Evolutionary conservation across 2,797 vertebrate genomes (phyloP), one percentile per base, ranked within the genome.

Genomic region (Margarornis squamiger): DNA sequence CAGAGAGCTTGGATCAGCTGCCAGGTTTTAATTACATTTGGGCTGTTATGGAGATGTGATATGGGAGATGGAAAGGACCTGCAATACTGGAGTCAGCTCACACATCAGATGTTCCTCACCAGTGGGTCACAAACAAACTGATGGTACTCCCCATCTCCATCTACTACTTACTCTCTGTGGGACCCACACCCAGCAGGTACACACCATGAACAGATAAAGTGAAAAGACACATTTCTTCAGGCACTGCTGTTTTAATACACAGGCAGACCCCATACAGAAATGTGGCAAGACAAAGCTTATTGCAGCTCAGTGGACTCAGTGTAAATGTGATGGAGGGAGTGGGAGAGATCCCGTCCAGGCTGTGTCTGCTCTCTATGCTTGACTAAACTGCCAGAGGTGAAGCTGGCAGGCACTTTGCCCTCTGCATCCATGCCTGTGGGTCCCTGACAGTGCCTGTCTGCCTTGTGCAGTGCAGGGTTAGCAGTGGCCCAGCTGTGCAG

Each of bases 11-110:
- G 57, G 34, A 85, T 49, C 76, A 87, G 90, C 87, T 93, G 79
- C 85, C 79, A 92, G 38, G 45, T 78, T 88, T 84, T 94, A 92
- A 92, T 95, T 77, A 88, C 3, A 1, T 80, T 92, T 67, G 62
- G 45, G 73, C 76, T 85, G 61, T 82, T 66, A n/a, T 0, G 8
- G 83, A 91, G 73, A 66, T 91, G 43, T 55, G n/a, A 46, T 11
- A 19, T 2, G 24, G 49, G 62, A 84, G 66, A 32, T 20, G 23
- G 73, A 62, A 73, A 86, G 34, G 54, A 86, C 32, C 48, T 75
- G 66, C 46, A 30, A 1, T 52, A 14, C 48, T 76, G 27, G 39
- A 75, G 52, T 23, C 0, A 0, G 51, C 32, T 51, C 39, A 32
- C 2, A 1, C 29, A 39, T n/a, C 43, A 49, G 43, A 23, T 65